Evolutionary conservation across 2,888 invertebrate genomes (phyloP), one percentile per base, ranked within the genome.

Genomic region (Aspidiotus destructor): DNA sequence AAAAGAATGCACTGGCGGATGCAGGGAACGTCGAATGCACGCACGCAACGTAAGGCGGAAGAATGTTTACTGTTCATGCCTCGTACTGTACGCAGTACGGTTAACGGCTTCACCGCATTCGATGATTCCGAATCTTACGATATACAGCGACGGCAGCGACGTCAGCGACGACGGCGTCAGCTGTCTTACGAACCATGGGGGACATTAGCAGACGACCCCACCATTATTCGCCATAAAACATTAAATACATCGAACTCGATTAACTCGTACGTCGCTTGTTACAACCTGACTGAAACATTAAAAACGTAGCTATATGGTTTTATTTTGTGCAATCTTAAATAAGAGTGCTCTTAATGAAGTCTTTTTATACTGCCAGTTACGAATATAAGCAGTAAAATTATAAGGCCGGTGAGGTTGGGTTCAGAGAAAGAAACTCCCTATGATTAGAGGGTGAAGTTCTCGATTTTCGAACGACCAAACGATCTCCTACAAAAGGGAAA

Each of bases 191-290:
- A 48, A 48, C 48, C 48, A 48, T n/a, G 48, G 48, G 48, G 48
- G 28, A n/a, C 48, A 48, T 48, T 28, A 48, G 10, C 48, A n/a
- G 48, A 48, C 48, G 10, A 48, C 48, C 48, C 48, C 48, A 48
- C 48, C 48, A 48, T 48, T 11, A 28, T 28, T 48, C 6, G 48
- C 48, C 48, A 48, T 48, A 48, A 48, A 48, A 48, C 48, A n/a
- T 48, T n/a, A 48, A 48, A 48, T n/a, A 48, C 48, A 48, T 48
- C 48, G 48, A 48, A n/a, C 48, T 48, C 48, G 48, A n/a, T 48
- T 11, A 48, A 48, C 48, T 11, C 48, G 48, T 6, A 48, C 48
- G 48, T n/a, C n/a, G 48, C 48, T n/a, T n/a, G 48, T 48, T n/a
- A 48, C 48, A 48, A 48, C 48, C 48, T 48, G 48, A 48, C 28